phyloP scores from a whole-genome alignment of 1,140 invertebrate species.

The Chrysopa pallens region DNA sequence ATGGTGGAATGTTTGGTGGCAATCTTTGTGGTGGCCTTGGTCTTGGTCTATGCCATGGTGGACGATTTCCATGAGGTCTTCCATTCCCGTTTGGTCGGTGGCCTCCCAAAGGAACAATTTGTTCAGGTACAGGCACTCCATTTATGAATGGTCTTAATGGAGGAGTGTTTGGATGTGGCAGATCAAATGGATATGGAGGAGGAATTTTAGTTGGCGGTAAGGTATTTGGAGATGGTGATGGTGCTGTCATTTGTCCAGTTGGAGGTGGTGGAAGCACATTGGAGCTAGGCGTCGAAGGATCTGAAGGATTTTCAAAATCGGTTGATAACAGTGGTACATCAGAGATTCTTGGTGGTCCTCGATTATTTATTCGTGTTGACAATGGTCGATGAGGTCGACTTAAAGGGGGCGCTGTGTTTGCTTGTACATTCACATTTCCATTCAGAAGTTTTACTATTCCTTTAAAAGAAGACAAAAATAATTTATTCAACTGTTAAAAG shows the following conservation, averaged over 20 bases:
- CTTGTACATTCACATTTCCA: constrained; percentile 68
- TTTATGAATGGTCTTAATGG: constrained; percentile 33
- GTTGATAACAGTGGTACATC: constrained; percentile 47
- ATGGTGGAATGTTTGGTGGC: constrained; percentile 27
- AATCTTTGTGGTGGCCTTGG: constrained; percentile 15
- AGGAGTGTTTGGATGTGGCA: constrained; percentile 27
- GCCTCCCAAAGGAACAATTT: constrained; percentile 38
- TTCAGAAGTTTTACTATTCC: constrained; percentile 77
- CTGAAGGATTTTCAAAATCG: constrained; percentile 42
- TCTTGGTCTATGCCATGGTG: constrained; percentile 38
- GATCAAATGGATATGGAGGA: constrained; percentile 50
- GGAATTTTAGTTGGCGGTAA: constrained; percentile 26
- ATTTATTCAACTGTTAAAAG: no score
- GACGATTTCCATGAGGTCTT: constrained; percentile 25
- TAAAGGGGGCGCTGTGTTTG: constrained; percentile 37
- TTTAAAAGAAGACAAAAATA: no score
- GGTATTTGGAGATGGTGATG: constrained; percentile 14
- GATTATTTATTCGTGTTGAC: constrained; percentile 64
- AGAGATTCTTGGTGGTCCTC: constrained; percentile 65
- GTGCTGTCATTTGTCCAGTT: constrained; percentile 24
- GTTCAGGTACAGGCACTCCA: constrained; percentile 53
- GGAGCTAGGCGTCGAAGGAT: constrained; percentile 19
- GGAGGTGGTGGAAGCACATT: constrained; percentile 23
- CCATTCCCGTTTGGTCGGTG: constrained; percentile 28
- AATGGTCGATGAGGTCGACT: constrained; percentile 33